Percentiles rank a stretch among this genome's conserved stretches.
These are phyloP conservation scores for Calidris pygmaea DNA, from an alignment of 2,113 vertebrate species.

Conservation along the genomic window DNA sequence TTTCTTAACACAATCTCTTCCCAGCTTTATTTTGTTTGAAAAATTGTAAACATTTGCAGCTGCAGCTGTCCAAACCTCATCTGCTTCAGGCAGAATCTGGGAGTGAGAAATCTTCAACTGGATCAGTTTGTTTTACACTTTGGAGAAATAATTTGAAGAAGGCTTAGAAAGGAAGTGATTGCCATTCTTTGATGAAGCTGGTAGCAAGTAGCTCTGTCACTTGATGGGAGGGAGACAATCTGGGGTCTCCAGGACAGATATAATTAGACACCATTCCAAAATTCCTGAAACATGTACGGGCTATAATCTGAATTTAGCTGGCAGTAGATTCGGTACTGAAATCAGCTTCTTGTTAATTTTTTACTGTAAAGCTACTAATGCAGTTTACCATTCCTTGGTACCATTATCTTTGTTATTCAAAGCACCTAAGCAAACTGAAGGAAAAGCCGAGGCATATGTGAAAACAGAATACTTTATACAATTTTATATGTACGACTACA, in stretches of 20 bases:
- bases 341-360: not conserved
- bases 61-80: constrained; percentile 18
- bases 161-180: not conserved
- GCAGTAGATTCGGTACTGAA: not conserved
- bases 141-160: not conserved
- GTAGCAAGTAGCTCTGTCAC: not conserved
- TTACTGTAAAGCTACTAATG: not conserved
- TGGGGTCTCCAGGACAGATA: not conserved
- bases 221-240: not conserved
- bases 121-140: not conserved
- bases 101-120: not conserved
- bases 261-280: not conserved
- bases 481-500: not conserved
- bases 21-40: constrained; percentile 18
- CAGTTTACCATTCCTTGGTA: not conserved
- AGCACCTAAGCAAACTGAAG: not conserved
- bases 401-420: not conserved
- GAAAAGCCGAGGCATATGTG: not conserved
- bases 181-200: not conserved
- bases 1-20: not conserved
- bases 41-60: constrained; percentile 2
- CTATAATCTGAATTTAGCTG: not conserved
- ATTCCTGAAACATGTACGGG: not conserved
- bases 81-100: constrained; percentile 9
- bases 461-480: not conserved